A percentile compares a stretch with the other conserved stretches of the same genome.
phyloP scores from a whole-genome alignment of 2,888 invertebrate genomes.

The Tenthredo scrophulariae region DNA sequence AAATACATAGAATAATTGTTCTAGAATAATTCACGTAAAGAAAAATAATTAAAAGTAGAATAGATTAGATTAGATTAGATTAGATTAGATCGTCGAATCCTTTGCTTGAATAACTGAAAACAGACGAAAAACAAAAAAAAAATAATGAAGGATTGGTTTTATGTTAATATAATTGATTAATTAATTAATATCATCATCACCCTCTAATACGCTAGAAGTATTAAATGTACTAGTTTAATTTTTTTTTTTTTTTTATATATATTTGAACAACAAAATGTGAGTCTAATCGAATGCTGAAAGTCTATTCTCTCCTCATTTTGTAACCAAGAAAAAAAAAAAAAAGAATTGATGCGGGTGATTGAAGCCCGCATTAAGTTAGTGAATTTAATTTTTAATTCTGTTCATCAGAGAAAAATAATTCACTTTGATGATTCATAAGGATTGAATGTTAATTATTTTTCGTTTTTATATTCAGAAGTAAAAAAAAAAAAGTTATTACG shows the following conservation, averaged over 20 bases:
- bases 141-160: neutral
- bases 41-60: neutral
- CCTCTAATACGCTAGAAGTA: slow-evolving; percentile 16
- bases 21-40: neutral
- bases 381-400: neutral
- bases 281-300: neutral
- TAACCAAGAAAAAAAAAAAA: neutral
- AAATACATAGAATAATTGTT: neutral
- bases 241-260: too few relatives aligned
- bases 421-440: slow-evolving; percentile 3
- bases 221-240: slow-evolving; percentile 7
- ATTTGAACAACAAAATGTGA: neutral
- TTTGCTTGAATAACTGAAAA: neutral
- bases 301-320: neutral
- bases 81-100: neutral
- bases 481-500: neutral
- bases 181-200: slow-evolving; percentile 3
- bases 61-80: neutral
- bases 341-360: neutral
- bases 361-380: neutral
- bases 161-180: slow-evolving; percentile 21
- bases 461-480: neutral
- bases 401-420: slow-evolving; percentile 20
- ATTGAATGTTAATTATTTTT: slow-evolving; percentile 33
- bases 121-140: neutral